A percentile compares a stretch with the other conserved stretches of the same genome.
Conservation (phyloP, 2,888 invertebrate genomes). For the Drosophila nr. medialis region DNA sequence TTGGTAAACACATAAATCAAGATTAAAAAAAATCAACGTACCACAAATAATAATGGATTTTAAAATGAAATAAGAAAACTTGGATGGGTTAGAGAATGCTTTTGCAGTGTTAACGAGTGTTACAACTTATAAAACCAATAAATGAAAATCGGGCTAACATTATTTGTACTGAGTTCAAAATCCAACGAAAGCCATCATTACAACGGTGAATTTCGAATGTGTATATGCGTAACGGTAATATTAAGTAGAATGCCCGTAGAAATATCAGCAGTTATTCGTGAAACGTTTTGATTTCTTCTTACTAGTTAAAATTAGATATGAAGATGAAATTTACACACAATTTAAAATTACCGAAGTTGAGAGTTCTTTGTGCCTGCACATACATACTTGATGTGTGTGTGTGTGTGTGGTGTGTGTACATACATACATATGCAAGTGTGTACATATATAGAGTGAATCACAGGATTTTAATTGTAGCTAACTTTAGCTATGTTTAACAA, state of each 20-base stretch:
- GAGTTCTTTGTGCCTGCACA: slow-evolving; percentile 25
- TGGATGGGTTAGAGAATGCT: not conserved
- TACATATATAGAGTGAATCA: slow-evolving; percentile 73
- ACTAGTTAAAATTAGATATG: slow-evolving; percentile 9
- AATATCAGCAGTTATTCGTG: slow-evolving; percentile 10
- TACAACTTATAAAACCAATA: not conserved
- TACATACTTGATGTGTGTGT: slow-evolving; percentile 36
- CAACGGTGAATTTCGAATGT: too few species aligned
- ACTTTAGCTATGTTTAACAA: slow-evolving; percentile 77
- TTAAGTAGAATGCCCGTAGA: not conserved
- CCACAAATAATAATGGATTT: not conserved
- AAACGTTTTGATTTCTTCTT: slow-evolving; percentile 6
- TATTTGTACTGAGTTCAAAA: slow-evolving; percentile 23
- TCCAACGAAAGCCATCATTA: too few species aligned
- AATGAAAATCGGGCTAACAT: not conserved
- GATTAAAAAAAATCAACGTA: not conserved
- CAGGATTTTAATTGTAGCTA: slow-evolving; percentile 79
- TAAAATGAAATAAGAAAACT: not conserved
- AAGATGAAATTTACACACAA: slow-evolving; percentile 15
- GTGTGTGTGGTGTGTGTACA: slow-evolving; percentile 9
- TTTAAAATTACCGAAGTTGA: not conserved
- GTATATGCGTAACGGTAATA: not conserved
- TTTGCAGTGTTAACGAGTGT: not conserved
- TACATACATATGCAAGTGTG: slow-evolving; percentile 46
- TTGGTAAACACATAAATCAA: not conserved